Conservation (phyloP, 2,113 vertebrate species). For the Nerophis lumbriciformis region DNA sequence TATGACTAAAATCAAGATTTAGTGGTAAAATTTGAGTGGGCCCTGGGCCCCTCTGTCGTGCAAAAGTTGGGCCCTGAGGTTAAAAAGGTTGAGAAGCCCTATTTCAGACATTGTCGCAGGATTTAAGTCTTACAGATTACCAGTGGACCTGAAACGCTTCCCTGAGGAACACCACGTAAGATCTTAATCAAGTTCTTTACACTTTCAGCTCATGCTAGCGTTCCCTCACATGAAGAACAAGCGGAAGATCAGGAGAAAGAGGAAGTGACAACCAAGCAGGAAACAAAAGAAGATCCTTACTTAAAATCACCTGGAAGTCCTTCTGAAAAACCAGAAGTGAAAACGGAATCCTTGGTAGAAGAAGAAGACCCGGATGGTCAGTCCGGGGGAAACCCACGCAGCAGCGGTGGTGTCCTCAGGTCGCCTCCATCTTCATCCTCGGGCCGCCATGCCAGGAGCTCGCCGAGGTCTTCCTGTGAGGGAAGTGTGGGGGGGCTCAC, state of each 20-base stretch:
- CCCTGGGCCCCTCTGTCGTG: no score
- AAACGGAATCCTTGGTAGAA: no score
- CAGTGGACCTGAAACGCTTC: background rate
- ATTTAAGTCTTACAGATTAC: background rate
- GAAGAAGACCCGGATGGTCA: background rate
- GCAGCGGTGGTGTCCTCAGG: slow-evolving; percentile 6
- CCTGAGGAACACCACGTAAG: background rate
- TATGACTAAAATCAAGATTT: no score
- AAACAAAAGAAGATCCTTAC: slow-evolving; percentile 5
- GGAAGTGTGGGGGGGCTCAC: background rate
- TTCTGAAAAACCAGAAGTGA: background rate
- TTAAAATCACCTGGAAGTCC: background rate
- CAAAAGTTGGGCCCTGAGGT: no score
- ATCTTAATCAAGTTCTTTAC: background rate
- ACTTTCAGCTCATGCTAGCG: slow-evolving; percentile 10
- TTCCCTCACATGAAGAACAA: background rate
- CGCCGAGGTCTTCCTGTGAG: slow-evolving; percentile 19
- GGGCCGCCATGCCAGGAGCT: slow-evolving; percentile 9
- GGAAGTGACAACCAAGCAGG: background rate
- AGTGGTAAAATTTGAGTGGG: no score
- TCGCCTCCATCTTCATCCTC: slow-evolving; percentile 11
- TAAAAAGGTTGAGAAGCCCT: no score
- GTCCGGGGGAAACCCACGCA: background rate
- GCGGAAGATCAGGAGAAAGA: background rate
- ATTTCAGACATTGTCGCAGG: no score